These are phyloP conservation scores for Lasiommata megera DNA, from an alignment of 2,888 invertebrate species.

Conservation along the genomic window DNA sequence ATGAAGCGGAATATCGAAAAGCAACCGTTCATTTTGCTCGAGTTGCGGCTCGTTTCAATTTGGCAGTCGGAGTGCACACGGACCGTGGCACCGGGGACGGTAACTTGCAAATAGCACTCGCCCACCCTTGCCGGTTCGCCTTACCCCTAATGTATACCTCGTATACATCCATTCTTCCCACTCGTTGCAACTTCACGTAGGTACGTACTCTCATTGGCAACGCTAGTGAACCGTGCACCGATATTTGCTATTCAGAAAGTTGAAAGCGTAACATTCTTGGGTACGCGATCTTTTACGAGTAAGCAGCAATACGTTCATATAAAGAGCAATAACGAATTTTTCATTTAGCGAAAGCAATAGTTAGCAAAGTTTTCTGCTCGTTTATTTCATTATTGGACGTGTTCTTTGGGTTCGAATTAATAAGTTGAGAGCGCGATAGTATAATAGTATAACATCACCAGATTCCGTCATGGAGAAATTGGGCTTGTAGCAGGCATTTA, in stretches of 20 bases:
- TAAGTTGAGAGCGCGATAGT: too few species aligned
- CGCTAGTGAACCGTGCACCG: conserved; percentile 38
- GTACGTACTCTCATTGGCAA: conserved; percentile 41
- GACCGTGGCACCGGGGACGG: conserved; percentile 52
- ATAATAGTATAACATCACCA: too few species aligned
- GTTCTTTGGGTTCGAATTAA: too few species aligned
- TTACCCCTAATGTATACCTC: conserved; percentile 47
- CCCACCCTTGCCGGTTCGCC: conserved; percentile 51
- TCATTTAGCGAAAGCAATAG: background rate
- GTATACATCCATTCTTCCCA: conserved; percentile 36
- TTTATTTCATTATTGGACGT: too few species aligned
- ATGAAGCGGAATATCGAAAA: conserved; percentile 50
- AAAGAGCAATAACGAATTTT: background rate
- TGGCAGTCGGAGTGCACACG: conserved; percentile 61
- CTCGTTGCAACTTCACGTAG: conserved; percentile 49
- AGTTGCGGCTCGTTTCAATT: conserved; percentile 67
- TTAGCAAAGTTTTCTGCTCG: too few species aligned
- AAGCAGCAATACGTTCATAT: background rate
- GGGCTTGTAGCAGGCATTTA: too few species aligned
- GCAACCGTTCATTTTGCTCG: conserved; percentile 57
- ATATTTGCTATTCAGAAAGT: conserved; percentile 35
- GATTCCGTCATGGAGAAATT: too few species aligned
- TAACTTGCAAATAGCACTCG: conserved; percentile 71
- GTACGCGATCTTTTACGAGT: background rate
- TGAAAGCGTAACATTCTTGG: conserved; percentile 23